Conservation (phyloP, 1,140 invertebrate species). For the Acyrthosiphon pisum region DNA sequence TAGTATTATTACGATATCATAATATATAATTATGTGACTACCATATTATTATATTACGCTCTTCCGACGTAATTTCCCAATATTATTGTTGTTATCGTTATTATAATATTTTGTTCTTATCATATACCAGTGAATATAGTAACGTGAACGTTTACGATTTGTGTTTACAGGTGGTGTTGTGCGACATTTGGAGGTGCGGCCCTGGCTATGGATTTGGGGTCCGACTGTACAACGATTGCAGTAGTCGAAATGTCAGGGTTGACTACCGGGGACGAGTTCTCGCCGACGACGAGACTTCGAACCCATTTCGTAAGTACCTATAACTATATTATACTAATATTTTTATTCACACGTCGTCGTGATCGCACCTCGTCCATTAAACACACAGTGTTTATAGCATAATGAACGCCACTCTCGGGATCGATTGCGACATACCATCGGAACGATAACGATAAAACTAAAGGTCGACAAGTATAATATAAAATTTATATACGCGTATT, state of each 20-base stretch:
- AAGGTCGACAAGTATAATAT: background rate
- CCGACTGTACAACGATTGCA: constrained; percentile 71
- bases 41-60: too few species aligned
- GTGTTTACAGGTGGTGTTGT: constrained; percentile 71
- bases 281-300: constrained; percentile 63
- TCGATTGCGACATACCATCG: background rate
- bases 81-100: background rate
- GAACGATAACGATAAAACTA: background rate
- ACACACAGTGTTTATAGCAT: background rate
- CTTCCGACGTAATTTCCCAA: too few species aligned
- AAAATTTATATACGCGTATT: background rate
- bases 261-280: constrained; percentile 67
- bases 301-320: constrained; percentile 66
- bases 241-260: constrained; percentile 67
- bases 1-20: too few species aligned
- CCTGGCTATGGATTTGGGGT: constrained; percentile 74
- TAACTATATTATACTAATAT: background rate
- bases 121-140: background rate
- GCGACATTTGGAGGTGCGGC: constrained; percentile 68
- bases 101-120: too few species aligned
- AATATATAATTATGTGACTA: too few species aligned
- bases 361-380: background rate
- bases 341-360: background rate
- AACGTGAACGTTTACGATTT: background rate
- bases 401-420: background rate